A percentile compares a stretch with the other conserved stretches of the same genome.
Conservation (phyloP, 1,140 invertebrate genomes). For the Temnothorax curvispinosus region DNA sequence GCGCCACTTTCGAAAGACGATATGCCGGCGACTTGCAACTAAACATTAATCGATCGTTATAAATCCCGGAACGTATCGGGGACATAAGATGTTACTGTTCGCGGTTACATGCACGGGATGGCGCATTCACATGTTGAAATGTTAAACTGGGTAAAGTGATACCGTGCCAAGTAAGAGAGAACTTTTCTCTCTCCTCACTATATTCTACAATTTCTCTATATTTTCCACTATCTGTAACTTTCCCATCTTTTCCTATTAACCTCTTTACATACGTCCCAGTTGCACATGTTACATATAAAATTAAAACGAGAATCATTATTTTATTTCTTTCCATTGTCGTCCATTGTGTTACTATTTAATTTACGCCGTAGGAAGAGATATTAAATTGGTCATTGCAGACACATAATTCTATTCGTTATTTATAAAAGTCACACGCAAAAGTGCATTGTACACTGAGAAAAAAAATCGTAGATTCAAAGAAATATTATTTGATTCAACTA, state of each 20-base stretch:
- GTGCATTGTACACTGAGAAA: too few relatives aligned
- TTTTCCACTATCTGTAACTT: constrained; percentile 35
- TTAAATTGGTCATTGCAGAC: neutral
- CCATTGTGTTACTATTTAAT: neutral
- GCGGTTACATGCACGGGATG: constrained; percentile 41
- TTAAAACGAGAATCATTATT: neutral
- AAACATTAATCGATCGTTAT: constrained; percentile 59
- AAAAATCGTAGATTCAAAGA: too few relatives aligned
- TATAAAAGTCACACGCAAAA: neutral
- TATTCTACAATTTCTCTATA: constrained; percentile 30
- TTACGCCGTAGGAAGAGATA: neutral
- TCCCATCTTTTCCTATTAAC: constrained; percentile 32
- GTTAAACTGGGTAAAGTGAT: constrained; percentile 58
- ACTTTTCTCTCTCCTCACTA: constrained; percentile 43
- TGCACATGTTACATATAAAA: neutral
- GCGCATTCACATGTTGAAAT: constrained; percentile 59
- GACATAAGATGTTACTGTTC: constrained; percentile 52
- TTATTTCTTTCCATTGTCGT: neutral
- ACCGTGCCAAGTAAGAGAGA: constrained; percentile 47
- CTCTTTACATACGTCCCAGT: neutral
- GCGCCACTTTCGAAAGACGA: constrained; percentile 34
- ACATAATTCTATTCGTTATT: neutral
- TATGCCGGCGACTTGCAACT: constrained; percentile 25
- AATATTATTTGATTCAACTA: too few relatives aligned
- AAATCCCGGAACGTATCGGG: constrained; percentile 50